phyloP scores from a whole-genome alignment of 2,888 invertebrate species.

The Plebejus anna region DNA sequence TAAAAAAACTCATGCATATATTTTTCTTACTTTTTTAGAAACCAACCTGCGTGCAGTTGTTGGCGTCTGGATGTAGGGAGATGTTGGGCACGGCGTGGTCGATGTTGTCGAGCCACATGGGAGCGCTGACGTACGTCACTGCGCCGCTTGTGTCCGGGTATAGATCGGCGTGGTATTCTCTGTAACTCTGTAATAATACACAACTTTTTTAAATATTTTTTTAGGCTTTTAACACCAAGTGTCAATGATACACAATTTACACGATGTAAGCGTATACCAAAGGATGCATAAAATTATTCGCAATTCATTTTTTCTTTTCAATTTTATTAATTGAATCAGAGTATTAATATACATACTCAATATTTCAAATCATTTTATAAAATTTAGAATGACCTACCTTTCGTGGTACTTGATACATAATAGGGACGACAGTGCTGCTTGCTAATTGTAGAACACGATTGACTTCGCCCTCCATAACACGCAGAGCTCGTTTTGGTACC shows the following conservation, averaged over 20 bases:
- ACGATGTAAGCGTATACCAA: no score
- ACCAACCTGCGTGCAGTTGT: conserved; percentile 78
- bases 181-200: conserved; percentile 83
- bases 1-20: neutral
- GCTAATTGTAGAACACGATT: conserved; percentile 93
- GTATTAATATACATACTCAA: no score
- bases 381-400: conserved; percentile 79
- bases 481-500: conserved; percentile 93
- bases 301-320: no score
- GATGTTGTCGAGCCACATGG: conserved; percentile 89
- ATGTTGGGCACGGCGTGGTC: conserved; percentile 89
- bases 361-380: no score
- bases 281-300: no score
- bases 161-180: conserved; percentile 96
- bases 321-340: no score
- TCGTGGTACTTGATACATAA: conserved; percentile 96
- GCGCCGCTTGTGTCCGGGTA: conserved; percentile 94
- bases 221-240: no score
- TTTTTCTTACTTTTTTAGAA: neutral
- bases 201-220: neutral
- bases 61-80: conserved; percentile 87
- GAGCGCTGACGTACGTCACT: conserved; percentile 87
- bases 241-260: no score
- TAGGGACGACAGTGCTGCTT: conserved; percentile 91
- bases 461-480: conserved; percentile 98